Evolutionary conservation across 92 coral and sea anemone species (phyloP).

Genomic region (Plumapathes pennacea): DNA sequence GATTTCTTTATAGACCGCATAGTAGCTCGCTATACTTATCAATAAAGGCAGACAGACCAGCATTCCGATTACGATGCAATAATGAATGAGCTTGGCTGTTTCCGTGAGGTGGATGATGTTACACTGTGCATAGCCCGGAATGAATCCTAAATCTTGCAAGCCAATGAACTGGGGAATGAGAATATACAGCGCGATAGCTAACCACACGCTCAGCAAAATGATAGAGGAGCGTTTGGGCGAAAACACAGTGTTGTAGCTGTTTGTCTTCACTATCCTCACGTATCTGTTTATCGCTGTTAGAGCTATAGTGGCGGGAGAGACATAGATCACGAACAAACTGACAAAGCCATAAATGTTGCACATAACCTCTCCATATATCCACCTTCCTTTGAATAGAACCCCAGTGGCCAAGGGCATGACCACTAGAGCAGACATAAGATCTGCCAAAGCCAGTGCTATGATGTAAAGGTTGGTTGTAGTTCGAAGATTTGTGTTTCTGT

Average conservation of each 20-base stretch:
- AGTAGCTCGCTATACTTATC: conserved; percentile 8
- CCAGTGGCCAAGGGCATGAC: conserved; percentile 25
- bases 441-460: conserved; percentile 5
- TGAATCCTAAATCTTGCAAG: conserved; percentile 8
- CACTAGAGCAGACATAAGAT: conserved; percentile 3
- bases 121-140: conserved; percentile 16
- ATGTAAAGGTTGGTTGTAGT: conserved; percentile 23
- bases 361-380: conserved; percentile 5
- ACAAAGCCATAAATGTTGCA: conserved; percentile 13
- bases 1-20: conserved; percentile 5
- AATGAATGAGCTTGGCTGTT: conserved; percentile 8
- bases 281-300: conserved; percentile 24
- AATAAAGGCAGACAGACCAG: conserved; percentile 9
- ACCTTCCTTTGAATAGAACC: conserved; percentile 2
- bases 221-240: conserved; percentile 1
- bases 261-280: conserved; percentile 10
- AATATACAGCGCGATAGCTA: conserved; percentile 4
- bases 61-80: conserved; percentile 10
- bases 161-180: conserved; percentile 3
- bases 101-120: conserved; percentile 10
- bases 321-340: conserved; percentile 12
- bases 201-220: not conserved
- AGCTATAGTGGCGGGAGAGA: conserved; percentile 11
- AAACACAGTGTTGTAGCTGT: not conserved
- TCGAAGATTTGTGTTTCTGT: conserved; percentile 10